Percentiles rank a stretch among this genome's conserved stretches.
Conservation (phyloP, 2,888 invertebrate genomes). For the Charanyca ferruginea region DNA sequence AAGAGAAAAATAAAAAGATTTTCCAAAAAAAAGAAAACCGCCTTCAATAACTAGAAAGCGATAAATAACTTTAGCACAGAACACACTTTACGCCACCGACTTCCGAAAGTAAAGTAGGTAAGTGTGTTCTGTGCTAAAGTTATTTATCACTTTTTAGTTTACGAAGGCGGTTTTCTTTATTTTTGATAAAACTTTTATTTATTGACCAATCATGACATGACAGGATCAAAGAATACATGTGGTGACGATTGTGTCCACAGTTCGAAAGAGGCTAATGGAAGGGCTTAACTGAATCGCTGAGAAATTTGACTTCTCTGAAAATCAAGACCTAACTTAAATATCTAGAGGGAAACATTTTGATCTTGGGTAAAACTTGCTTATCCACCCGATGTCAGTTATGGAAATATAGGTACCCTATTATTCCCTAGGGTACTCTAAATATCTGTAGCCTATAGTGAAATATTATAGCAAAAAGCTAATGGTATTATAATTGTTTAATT, state of each 20-base stretch:
- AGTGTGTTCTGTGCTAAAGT: too few relatives aligned
- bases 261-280: neutral
- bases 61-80: too few relatives aligned
- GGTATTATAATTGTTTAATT: slow-evolving; percentile 25
- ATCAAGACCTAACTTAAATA: neutral
- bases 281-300: slow-evolving; percentile 1
- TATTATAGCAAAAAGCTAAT: slow-evolving; percentile 20
- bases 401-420: slow-evolving; percentile 1
- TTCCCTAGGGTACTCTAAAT: too few relatives aligned
- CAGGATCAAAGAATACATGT: neutral
- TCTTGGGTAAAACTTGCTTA: neutral
- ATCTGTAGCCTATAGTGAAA: neutral
- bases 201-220: neutral
- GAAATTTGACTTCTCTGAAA: neutral
- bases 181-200: too few relatives aligned
- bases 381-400: neutral
- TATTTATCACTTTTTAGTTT: too few relatives aligned
- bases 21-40: too few relatives aligned
- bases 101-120: too few relatives aligned
- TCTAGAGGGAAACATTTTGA: neutral
- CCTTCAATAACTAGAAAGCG: too few relatives aligned
- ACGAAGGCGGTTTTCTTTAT: too few relatives aligned
- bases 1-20: too few relatives aligned
- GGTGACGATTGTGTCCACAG: neutral
- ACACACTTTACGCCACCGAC: too few relatives aligned